These are phyloP conservation scores for Coranthus polyacanthus DNA, from an alignment of 2,797 vertebrate genomes.

Conservation along the genomic window DNA sequence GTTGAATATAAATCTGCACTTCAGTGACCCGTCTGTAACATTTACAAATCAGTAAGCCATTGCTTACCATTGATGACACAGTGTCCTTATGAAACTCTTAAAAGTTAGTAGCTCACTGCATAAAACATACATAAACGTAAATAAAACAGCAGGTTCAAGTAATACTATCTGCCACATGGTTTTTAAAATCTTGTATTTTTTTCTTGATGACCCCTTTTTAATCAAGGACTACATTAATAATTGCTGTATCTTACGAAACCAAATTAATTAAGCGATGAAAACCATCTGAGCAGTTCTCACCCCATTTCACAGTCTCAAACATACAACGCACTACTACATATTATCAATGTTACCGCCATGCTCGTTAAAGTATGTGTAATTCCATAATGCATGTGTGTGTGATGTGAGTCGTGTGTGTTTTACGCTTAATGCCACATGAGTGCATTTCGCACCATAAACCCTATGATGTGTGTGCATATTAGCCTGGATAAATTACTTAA, in stretches of 20 bases:
- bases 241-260: constrained; percentile 34
- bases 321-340: constrained; percentile 63
- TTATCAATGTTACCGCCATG: constrained; percentile 71
- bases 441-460: constrained; percentile 79
- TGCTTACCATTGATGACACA: neutral
- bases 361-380: constrained; percentile 74
- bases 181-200: constrained; percentile 1
- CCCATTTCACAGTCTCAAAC: constrained; percentile 66
- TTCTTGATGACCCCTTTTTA: neutral
- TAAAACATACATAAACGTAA: neutral
- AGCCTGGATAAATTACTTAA: constrained; percentile 79
- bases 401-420: constrained; percentile 76
- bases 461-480: constrained; percentile 79
- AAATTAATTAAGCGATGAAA: constrained; percentile 62
- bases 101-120: neutral
- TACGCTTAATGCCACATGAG: constrained; percentile 77
- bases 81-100: constrained; percentile 11
- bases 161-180: neutral
- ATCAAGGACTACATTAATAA: constrained; percentile 34
- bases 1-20: constrained; percentile 8
- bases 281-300: constrained; percentile 55
- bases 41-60: neutral
- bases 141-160: constrained; percentile 11
- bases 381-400: constrained; percentile 60
- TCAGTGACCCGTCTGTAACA: neutral